A percentile compares a stretch with the other conserved stretches of the same genome.
Evolutionary conservation across 2,113 vertebrate genomes (phyloP).

Genomic region (Brachyhypopomus occidentalis): DNA sequence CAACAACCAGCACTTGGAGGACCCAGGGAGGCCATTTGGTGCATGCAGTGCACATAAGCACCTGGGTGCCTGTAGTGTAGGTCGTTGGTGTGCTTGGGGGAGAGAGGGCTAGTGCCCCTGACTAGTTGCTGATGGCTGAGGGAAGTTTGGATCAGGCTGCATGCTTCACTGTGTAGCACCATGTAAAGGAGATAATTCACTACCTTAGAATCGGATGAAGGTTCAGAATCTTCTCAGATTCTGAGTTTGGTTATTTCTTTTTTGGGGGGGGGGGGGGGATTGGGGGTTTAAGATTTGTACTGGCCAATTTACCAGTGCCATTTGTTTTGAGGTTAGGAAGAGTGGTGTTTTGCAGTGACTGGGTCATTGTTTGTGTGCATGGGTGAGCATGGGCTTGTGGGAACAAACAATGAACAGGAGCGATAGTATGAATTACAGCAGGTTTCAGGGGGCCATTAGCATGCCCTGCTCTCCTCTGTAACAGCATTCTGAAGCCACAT

Average conservation of each 20-base stretch:
- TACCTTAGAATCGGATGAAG: background rate
- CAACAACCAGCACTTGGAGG: slow-evolving; percentile 1
- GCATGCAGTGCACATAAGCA: background rate
- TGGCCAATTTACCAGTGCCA: background rate
- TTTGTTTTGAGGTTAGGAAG: background rate
- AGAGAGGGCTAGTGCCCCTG: slow-evolving; percentile 38
- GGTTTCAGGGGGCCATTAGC: background rate
- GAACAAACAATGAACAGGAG: slow-evolving; percentile 57
- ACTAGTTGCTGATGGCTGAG: slow-evolving; percentile 35
- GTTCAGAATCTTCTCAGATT: background rate
- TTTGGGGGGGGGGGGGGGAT: too few species aligned
- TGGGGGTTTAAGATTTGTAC: background rate
- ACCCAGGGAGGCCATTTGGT: background rate
- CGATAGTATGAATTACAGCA: background rate
- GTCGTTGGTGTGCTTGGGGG: slow-evolving; percentile 40
- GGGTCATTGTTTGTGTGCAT: slow-evolving; percentile 64
- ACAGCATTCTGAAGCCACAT: background rate
- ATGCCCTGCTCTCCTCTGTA: background rate
- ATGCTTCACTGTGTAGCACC: background rate
- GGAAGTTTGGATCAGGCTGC: slow-evolving; percentile 11
- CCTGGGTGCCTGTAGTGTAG: background rate
- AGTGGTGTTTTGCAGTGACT: slow-evolving; percentile 4
- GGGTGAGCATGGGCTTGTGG: slow-evolving; percentile 59
- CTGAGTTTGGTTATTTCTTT: too few species aligned
- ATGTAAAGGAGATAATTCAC: background rate